Percentiles rank a stretch among this genome's conserved stretches.
Conservation (phyloP, 2,797 vertebrate species). For the Amblyraja radiata region DNA sequence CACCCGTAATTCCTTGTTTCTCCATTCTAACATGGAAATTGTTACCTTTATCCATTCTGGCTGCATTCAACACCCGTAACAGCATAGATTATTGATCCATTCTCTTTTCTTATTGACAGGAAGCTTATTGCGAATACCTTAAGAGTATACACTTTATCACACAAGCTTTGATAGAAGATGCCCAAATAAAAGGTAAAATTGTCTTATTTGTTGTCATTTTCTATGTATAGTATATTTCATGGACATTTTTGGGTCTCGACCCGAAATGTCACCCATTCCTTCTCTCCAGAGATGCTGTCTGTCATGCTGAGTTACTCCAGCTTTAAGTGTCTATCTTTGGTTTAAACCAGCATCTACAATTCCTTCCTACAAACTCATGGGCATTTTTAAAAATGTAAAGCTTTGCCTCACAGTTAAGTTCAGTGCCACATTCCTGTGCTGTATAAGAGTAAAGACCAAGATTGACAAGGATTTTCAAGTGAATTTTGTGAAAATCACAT, state of each 20-base stretch:
- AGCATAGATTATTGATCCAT: constrained; percentile 22
- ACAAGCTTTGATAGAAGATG: constrained; percentile 74
- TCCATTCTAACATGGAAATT: background rate
- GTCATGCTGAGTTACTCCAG: no score
- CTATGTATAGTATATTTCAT: background rate
- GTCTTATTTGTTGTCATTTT: background rate
- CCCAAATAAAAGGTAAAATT: constrained; percentile 58
- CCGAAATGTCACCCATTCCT: no score
- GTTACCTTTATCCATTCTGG: background rate
- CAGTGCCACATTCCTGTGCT: background rate
- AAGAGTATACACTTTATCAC: constrained; percentile 78
- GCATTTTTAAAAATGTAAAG: background rate
- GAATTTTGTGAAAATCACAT: background rate
- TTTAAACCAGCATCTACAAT: no score
- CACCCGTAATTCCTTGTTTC: no score
- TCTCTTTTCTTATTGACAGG: constrained; percentile 55
- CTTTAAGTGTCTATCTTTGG: no score
- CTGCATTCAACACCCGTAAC: background rate
- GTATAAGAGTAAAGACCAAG: background rate
- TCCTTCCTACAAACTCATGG: background rate
- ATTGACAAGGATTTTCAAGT: background rate
- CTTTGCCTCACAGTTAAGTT: background rate
- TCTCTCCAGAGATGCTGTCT: no score
- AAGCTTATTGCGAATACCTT: constrained; percentile 82
- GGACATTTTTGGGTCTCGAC: background rate